These are phyloP conservation scores for Lutjanus campechanus DNA, from an alignment of 2,797 vertebrate genomes.

Conservation along the genomic window DNA sequence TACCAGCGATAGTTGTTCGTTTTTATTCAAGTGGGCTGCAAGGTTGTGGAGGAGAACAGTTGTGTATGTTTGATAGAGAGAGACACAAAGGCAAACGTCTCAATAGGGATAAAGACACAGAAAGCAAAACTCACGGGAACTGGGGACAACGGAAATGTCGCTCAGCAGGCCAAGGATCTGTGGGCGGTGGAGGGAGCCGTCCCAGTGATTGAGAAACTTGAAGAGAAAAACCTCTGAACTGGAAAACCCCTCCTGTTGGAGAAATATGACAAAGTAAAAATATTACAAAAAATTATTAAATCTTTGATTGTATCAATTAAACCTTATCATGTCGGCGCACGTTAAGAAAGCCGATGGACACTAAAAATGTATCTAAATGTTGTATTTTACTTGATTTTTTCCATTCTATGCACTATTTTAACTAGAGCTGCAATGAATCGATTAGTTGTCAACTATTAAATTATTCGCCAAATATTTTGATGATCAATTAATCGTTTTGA, in stretches of 20 bases:
- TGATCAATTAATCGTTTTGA: no score
- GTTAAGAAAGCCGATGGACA: no score
- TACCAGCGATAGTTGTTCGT: no score
- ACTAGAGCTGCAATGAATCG: no score
- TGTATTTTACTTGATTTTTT: no score
- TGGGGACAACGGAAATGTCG: slow-evolving; percentile 89
- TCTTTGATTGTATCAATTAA: slow-evolving; percentile 4
- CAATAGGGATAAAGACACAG: not conserved
- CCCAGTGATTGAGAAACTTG: slow-evolving; percentile 93
- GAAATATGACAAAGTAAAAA: slow-evolving; percentile 20
- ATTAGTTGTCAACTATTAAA: no score
- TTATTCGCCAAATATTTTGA: no score
- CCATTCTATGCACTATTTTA: no score
- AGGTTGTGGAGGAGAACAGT: not conserved
- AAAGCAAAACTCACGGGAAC: slow-evolving; percentile 84
- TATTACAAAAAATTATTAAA: slow-evolving; percentile 3
- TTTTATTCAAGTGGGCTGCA: not conserved
- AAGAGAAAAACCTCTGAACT: slow-evolving; percentile 92
- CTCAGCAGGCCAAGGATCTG: slow-evolving; percentile 91
- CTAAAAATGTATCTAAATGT: no score
- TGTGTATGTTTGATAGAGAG: not conserved
- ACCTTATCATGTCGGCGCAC: not conserved
- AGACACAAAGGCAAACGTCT: not conserved
- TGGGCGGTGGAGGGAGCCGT: slow-evolving; percentile 87
- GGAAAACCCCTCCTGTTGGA: slow-evolving; percentile 91